A percentile compares a stretch with the other conserved stretches of the same genome.
Evolutionary conservation across 2,888 invertebrate genomes (phyloP).

Genomic region (Eueremaeus valkanovi): DNA sequence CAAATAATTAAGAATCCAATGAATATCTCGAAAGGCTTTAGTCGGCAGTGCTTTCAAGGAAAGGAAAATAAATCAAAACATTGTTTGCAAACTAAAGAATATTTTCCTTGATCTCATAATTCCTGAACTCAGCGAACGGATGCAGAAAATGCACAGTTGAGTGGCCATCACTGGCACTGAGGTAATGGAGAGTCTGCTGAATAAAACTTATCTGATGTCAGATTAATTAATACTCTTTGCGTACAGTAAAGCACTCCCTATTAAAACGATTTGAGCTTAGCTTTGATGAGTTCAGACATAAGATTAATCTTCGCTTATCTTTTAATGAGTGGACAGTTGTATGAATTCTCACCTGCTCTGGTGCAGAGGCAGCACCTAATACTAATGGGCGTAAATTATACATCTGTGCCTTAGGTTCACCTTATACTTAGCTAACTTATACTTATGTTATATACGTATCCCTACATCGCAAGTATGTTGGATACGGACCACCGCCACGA

Average conservation of each 20-base stretch:
- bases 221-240: not conserved
- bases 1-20: not conserved
- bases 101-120: not conserved
- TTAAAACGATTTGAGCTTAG: not conserved
- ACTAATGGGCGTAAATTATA: conserved; percentile 27
- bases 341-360: conserved; percentile 23
- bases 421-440: conserved; percentile 20
- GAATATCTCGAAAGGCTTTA: not conserved
- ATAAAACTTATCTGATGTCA: not conserved
- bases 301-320: conserved; percentile 22
- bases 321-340: conserved; percentile 25
- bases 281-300: conserved; percentile 3
- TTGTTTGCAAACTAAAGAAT: not conserved
- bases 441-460: not conserved
- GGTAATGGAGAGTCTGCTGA: not conserved
- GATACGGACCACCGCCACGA: conserved; percentile 30
- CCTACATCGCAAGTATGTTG: conserved; percentile 16
- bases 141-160: too few species aligned
- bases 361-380: conserved; percentile 24
- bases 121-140: too few species aligned
- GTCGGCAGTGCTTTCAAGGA: not conserved
- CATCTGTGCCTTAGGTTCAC: not conserved
- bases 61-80: not conserved
- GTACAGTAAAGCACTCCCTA: not conserved
- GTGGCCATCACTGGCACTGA: not conserved